phyloP scores from a whole-genome alignment of 2,888 invertebrate genomes.

The Plebejus argus region DNA sequence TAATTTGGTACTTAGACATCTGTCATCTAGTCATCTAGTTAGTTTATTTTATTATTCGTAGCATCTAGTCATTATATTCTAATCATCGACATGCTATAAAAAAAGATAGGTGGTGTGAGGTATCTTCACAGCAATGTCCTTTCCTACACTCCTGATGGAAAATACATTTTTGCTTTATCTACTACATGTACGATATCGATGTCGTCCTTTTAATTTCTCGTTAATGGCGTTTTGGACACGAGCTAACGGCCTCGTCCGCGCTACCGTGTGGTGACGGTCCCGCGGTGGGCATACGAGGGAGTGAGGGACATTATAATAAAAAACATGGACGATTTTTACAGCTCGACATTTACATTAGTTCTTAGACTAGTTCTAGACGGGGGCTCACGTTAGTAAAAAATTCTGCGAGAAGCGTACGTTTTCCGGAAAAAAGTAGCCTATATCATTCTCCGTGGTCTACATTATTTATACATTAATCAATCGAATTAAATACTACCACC shows the following conservation, averaged over 20 bases:
- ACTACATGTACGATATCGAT: neutral
- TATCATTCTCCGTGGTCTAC: too few relatives aligned
- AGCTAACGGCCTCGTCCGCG: slow-evolving; percentile 59
- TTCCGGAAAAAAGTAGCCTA: too few relatives aligned
- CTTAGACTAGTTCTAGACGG: neutral
- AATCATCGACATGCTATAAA: too few relatives aligned
- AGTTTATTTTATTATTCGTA: too few relatives aligned
- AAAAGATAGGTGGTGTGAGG: too few relatives aligned
- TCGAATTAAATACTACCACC: too few relatives aligned
- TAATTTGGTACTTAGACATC: too few relatives aligned
- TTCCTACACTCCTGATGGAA: neutral
- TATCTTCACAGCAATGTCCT: neutral
- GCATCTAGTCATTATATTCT: too few relatives aligned
- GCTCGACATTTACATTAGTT: neutral
- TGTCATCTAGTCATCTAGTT: too few relatives aligned
- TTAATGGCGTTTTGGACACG: slow-evolving; percentile 65
- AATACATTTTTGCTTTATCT: neutral
- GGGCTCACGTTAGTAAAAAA: too few relatives aligned
- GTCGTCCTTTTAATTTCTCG: slow-evolving; percentile 49
- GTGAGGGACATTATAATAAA: neutral
- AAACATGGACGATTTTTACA: neutral
- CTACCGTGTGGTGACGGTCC: slow-evolving; percentile 67
- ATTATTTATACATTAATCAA: too few relatives aligned
- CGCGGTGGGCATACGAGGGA: neutral
- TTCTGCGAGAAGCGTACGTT: too few relatives aligned